Evolutionary conservation across 2,888 invertebrate species (phyloP).

Genomic region (Gastracanthus pulcherrimus): DNA sequence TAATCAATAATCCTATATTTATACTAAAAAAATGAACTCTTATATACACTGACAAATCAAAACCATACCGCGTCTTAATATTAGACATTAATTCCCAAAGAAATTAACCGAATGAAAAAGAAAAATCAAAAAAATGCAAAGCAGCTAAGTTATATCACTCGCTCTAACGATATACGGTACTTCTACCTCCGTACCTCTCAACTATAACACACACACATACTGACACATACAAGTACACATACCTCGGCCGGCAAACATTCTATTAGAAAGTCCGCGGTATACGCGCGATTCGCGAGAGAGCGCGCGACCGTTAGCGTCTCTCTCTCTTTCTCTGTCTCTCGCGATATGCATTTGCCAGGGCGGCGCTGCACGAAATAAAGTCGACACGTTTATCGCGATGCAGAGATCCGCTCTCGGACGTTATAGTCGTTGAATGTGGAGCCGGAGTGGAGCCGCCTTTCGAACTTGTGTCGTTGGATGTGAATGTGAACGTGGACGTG

Average conservation of each 20-base stretch:
- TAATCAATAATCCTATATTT: too few relatives aligned
- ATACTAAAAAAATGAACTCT: too few relatives aligned
- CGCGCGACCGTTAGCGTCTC: neutral
- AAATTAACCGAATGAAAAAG: neutral
- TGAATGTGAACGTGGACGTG: too few relatives aligned
- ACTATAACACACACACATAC: neutral
- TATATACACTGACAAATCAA: too few relatives aligned
- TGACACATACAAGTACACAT: neutral
- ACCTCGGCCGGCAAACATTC: neutral
- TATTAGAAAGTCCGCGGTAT: neutral
- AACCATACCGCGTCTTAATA: neutral
- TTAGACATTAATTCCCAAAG: neutral
- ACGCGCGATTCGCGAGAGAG: slow-evolving; percentile 1
- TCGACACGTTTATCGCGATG: neutral
- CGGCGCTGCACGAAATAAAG: slow-evolving; percentile 1
- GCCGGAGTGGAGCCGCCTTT: too few relatives aligned
- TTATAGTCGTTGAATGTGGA: too few relatives aligned
- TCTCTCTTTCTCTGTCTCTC: too few relatives aligned
- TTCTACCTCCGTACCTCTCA: neutral
- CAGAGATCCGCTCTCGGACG: neutral
- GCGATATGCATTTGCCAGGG: neutral
- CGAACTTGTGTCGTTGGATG: too few relatives aligned
- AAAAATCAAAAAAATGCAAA: neutral
- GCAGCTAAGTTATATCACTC: slow-evolving; percentile 4
- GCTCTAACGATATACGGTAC: neutral